A percentile compares a stretch with the other conserved stretches of the same genome.
phyloP scores from a whole-genome alignment of 2,888 invertebrate species.

The Conistra vaccinii region DNA sequence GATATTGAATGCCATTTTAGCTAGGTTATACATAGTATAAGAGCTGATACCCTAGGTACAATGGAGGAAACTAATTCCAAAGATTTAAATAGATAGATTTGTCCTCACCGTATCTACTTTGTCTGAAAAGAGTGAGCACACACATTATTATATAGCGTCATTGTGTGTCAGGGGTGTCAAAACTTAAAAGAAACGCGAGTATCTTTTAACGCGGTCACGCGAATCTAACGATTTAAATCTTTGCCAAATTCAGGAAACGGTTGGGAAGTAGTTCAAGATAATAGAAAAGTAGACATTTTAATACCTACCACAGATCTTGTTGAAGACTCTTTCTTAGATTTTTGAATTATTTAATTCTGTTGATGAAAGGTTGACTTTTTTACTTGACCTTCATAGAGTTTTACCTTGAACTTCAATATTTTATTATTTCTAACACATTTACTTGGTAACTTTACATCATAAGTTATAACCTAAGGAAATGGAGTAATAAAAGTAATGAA shows the following conservation, averaged over 20 bases:
- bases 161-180: too few relatives aligned
- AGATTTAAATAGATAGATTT: too few relatives aligned
- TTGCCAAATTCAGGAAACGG: neutral
- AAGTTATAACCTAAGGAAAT: slow-evolving; percentile 14
- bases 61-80: too few relatives aligned
- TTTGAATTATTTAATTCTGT: neutral
- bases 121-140: too few relatives aligned
- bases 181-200: too few relatives aligned
- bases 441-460: slow-evolving; percentile 7
- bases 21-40: neutral
- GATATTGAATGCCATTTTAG: neutral
- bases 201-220: too few relatives aligned
- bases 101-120: too few relatives aligned
- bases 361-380: neutral
- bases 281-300: neutral
- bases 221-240: too few relatives aligned
- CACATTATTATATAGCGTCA: too few relatives aligned
- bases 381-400: neutral
- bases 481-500: slow-evolving; percentile 33
- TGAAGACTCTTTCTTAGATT: neutral
- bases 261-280: neutral
- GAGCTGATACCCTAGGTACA: too few relatives aligned
- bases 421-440: slow-evolving; percentile 13
- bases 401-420: slow-evolving; percentile 11
- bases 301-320: neutral